A percentile compares a stretch with the other conserved stretches of the same genome.
Conservation (phyloP, 2,797 vertebrate species). For the Diceros bicornis region DNA sequence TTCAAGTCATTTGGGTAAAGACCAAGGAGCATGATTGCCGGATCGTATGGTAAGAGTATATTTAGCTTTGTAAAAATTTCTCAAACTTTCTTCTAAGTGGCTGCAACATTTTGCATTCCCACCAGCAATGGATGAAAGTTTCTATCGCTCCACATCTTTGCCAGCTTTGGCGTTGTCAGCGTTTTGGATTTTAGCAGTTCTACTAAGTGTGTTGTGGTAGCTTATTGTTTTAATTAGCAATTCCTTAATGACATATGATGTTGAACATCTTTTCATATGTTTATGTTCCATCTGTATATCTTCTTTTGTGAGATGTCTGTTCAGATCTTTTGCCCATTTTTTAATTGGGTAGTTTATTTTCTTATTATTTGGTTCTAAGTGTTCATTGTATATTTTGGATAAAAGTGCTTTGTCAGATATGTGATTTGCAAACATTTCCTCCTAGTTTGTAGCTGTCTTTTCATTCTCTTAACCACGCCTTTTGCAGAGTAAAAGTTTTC, state of each 20-base stretch:
- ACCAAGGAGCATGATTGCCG: background rate
- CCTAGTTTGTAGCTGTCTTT: background rate
- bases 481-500: background rate
- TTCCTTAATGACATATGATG: background rate
- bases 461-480: background rate
- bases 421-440: constrained; percentile 1
- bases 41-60: background rate
- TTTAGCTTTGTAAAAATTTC: background rate
- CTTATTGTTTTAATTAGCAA: background rate
- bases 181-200: background rate
- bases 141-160: background rate
- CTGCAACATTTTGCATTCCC: background rate
- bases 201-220: background rate
- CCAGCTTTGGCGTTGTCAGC: background rate
- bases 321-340: background rate
- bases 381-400: background rate
- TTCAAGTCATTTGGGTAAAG: background rate
- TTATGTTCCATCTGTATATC: background rate
- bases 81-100: background rate
- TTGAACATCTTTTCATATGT: background rate
- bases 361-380: background rate
- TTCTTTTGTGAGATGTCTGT: background rate
- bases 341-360: background rate
- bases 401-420: background rate
- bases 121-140: background rate